Conservation (phyloP, 37 sponge, comb jelly and placozoan species). For the Agelas oroides region DNA sequence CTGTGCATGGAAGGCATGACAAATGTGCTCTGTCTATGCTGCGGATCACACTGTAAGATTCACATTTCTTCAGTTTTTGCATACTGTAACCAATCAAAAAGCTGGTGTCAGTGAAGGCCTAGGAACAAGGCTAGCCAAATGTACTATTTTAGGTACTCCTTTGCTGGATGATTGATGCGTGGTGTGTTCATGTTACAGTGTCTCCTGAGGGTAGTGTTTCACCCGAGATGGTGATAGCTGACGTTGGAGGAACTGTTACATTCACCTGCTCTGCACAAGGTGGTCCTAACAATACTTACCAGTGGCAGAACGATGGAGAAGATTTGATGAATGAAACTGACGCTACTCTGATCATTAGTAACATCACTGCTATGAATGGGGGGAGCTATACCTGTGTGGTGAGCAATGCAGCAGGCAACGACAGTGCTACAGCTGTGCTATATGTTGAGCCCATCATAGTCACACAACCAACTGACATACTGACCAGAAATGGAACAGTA, state of each 20-base stretch:
- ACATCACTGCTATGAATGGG: constrained; percentile 56
- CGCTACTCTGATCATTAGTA: background rate
- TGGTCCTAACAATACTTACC: constrained; percentile 48
- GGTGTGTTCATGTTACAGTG: no score
- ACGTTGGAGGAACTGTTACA: background rate
- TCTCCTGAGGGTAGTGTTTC: no score
- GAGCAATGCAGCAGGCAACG: constrained; percentile 63
- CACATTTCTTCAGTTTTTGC: no score
- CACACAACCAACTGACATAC: constrained; percentile 19
- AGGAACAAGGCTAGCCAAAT: no score
- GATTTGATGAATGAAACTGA: background rate
- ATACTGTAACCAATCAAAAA: no score
- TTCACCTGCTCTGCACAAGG: constrained; percentile 60
- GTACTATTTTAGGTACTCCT: no score
- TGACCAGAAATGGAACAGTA: background rate
- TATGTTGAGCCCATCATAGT: constrained; percentile 27
- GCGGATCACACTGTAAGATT: no score
- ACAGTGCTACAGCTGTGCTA: constrained; percentile 13
- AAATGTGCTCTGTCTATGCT: no score
- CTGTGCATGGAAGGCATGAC: no score
- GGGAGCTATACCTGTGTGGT: constrained; percentile 72
- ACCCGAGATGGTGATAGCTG: background rate
- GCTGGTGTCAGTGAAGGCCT: no score
- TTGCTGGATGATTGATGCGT: no score
- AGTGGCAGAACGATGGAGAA: constrained; percentile 38